A percentile compares a stretch with the other conserved stretches of the same genome.
phyloP scores from a whole-genome alignment of 2,113 vertebrate species.

The Callipepla squamata region DNA sequence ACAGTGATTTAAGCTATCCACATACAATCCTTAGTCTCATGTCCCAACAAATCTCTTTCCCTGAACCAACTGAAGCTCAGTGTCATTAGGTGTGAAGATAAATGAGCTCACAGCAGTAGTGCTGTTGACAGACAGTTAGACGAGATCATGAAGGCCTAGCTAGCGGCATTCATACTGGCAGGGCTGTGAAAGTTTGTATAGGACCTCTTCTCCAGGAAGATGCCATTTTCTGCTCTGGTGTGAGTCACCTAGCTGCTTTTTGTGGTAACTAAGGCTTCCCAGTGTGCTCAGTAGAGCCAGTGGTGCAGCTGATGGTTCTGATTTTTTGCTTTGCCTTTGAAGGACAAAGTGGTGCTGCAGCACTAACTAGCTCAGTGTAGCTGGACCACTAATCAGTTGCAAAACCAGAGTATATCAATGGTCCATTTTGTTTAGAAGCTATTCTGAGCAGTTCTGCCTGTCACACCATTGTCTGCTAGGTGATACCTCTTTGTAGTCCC shows the following conservation, averaged over 20 bases:
- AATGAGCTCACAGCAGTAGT: not conserved
- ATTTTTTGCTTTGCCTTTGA: not conserved
- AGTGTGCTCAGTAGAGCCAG: not conserved
- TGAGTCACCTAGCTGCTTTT: not conserved
- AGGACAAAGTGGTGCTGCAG: not conserved
- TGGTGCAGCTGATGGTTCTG: not conserved
- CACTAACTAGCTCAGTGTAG: not conserved
- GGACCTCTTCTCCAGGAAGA: not conserved
- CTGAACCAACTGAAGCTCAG: not conserved
- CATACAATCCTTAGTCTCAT: not conserved
- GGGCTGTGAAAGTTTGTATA: not conserved
- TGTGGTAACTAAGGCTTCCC: not conserved
- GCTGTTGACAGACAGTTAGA: not conserved
- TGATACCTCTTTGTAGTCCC: not conserved
- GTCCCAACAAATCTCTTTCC: conserved; percentile 24
- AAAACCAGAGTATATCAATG: not conserved
- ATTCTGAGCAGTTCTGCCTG: not conserved
- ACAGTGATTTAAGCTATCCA: not conserved
- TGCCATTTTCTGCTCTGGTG: not conserved
- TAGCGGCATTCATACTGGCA: not conserved
- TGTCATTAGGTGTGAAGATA: not conserved
- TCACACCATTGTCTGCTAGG: not conserved
- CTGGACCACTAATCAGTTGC: conserved; percentile 3
- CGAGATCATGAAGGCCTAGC: not conserved
- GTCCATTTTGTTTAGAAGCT: not conserved